A percentile compares a stretch with the other conserved stretches of the same genome.
These are phyloP conservation scores for Musca vetustissima DNA, from an alignment of 1,140 invertebrate species.

Conservation along the genomic window DNA sequence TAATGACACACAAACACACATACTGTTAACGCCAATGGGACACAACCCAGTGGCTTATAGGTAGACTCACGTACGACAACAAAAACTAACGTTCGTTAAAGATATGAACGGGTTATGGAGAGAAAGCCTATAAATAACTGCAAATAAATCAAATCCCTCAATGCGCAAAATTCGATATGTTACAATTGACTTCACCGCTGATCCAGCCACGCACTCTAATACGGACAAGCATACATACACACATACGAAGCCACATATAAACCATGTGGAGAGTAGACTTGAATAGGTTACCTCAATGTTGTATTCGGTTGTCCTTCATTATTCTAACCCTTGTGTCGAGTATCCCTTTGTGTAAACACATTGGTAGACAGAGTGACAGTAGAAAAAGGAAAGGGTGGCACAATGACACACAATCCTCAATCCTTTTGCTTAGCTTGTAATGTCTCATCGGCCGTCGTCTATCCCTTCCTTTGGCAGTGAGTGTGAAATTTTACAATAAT, in stretches of 20 bases:
- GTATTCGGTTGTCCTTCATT: constrained; percentile 11
- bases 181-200: constrained; percentile 31
- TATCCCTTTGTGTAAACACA: constrained; percentile 29
- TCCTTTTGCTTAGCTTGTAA: too few species aligned
- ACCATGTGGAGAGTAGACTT: neutral
- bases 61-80: constrained; percentile 9
- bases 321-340: constrained; percentile 28
- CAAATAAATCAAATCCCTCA: constrained; percentile 32
- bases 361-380: constrained; percentile 17
- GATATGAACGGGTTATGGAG: constrained; percentile 24
- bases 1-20: neutral
- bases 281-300: constrained; percentile 8
- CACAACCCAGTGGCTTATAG: neutral
- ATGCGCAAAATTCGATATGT: constrained; percentile 30
- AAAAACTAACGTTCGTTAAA: constrained; percentile 16
- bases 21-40: neutral
- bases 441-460: too few species aligned
- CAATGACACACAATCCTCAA: too few species aligned
- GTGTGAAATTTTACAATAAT: constrained; percentile 31
- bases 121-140: constrained; percentile 30
- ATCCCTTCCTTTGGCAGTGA: neutral
- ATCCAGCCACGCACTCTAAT: constrained; percentile 13
- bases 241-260: too few species aligned
- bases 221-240: neutral
- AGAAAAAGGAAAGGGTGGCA: constrained; percentile 7